Evolutionary conservation across 2,113 vertebrate species (phyloP).

Genomic region (Phalacrocorax carbo): DNA sequence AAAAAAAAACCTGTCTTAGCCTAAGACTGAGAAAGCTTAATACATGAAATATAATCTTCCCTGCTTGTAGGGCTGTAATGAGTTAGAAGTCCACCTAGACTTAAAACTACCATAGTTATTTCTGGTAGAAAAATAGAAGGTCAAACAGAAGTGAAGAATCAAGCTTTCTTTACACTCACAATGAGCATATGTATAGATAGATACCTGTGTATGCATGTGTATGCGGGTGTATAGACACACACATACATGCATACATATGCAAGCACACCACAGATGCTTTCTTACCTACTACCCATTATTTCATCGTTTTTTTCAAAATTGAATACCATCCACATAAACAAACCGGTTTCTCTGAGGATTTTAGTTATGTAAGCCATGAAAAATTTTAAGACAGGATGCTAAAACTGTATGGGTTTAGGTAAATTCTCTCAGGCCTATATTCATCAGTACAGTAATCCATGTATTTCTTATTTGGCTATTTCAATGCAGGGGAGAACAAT

Average conservation of each 20-base stretch:
- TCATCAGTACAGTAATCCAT: neutral
- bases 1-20: neutral
- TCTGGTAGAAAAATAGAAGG: neutral
- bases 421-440: neutral
- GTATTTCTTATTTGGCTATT: neutral
- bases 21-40: neutral
- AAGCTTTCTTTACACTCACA: neutral
- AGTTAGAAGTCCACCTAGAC: neutral
- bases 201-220: rapidly evolving
- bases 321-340: neutral
- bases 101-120: neutral
- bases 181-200: neutral
- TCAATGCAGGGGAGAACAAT: neutral
- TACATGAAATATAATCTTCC: neutral
- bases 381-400: neutral
- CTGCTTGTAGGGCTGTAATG: neutral
- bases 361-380: neutral
- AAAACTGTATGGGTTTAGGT: neutral
- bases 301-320: neutral
- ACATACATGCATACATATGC: too few species aligned
- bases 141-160: neutral
- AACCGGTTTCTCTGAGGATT: neutral
- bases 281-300: neutral
- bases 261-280: neutral
- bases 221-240: neutral